These are phyloP conservation scores for Harpagoxenus sublaevis DNA, from an alignment of 2,888 invertebrate species.

Conservation along the genomic window DNA sequence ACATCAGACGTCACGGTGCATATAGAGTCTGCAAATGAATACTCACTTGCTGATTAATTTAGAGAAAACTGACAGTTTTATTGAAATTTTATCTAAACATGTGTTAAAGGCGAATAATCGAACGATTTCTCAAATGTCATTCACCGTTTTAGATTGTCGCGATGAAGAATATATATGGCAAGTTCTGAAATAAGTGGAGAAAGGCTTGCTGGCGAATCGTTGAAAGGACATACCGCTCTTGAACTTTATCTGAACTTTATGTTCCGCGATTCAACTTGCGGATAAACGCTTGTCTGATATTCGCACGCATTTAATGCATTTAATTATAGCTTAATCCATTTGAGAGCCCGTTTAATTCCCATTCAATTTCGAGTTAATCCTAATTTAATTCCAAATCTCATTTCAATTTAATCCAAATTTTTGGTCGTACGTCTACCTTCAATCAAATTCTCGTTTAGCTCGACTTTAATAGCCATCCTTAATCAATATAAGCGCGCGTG, in stretches of 20 bases:
- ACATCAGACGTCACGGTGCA: constrained; percentile 7
- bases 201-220: neutral
- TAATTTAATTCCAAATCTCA: neutral
- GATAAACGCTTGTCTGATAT: neutral
- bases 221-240: neutral
- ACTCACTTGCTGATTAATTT: neutral
- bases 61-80: neutral
- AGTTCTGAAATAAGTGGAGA: neutral
- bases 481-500: neutral
- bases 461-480: neutral
- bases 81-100: neutral
- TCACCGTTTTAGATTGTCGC: neutral
- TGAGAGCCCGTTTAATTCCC: neutral
- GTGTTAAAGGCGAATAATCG: neutral
- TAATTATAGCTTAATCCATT: constrained; percentile 14
- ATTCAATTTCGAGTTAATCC: neutral
- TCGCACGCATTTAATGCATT: neutral
- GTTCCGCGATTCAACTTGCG: neutral
- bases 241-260: constrained; percentile 6
- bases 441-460: neutral
- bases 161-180: neutral
- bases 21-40: constrained; percentile 28
- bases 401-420: neutral
- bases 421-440: neutral
- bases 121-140: neutral